Conservation (phyloP, 2,113 vertebrate genomes). For the Martes martes region DNA sequence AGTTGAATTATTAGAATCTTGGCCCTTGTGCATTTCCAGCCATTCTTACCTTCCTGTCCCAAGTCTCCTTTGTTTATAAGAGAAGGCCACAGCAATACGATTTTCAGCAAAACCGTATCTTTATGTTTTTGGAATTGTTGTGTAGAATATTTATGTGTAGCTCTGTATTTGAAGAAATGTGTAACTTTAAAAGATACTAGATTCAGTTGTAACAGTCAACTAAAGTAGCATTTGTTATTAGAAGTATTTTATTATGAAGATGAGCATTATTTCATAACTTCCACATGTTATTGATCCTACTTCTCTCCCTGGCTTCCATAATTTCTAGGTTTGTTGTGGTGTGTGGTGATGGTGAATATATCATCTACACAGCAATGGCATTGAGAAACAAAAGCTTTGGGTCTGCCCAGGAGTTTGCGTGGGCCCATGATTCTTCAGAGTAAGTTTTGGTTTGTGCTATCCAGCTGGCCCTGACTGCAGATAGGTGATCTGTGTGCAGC, state of each 20-base stretch:
- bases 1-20: not conserved
- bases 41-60: not conserved
- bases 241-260: not conserved
- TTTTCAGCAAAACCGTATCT: not conserved
- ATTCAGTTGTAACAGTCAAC: not conserved
- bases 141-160: not conserved
- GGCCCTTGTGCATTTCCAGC: not conserved
- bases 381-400: conserved; percentile 99
- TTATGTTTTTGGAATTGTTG: conserved; percentile 30
- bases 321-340: conserved; percentile 93
- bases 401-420: conserved; percentile 97
- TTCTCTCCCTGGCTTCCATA: not conserved
- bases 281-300: not conserved
- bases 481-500: not conserved
- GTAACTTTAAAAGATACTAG: not conserved
- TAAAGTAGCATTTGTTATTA: not conserved
- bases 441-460: conserved; percentile 80
- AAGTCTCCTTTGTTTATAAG: not conserved
- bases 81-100: not conserved
- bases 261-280: not conserved
- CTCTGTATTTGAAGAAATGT: conserved; percentile 18
- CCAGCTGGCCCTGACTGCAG: not conserved
- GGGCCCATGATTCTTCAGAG: conserved; percentile 99
- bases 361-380: conserved; percentile 99
- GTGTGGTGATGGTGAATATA: conserved; percentile 98